These are phyloP conservation scores for Saxidomus purpurata DNA, from an alignment of 1,140 invertebrate genomes.

Conservation along the genomic window DNA sequence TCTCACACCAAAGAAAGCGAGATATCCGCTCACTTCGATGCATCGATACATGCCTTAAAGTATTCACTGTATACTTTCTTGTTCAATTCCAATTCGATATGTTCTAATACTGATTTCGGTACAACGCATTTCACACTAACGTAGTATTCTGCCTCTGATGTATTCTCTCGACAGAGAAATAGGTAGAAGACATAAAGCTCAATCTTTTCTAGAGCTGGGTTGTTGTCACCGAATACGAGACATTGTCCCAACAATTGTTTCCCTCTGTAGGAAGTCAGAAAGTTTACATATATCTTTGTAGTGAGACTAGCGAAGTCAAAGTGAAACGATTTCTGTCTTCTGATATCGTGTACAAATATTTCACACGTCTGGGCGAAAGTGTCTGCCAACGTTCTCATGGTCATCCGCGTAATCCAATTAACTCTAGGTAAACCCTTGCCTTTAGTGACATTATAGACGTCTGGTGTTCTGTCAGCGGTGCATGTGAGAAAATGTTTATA, in stretches of 20 bases:
- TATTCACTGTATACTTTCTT: background rate
- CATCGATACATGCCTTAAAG: background rate
- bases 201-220: background rate
- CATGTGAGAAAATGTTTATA: background rate
- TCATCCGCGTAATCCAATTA: background rate
- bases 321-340: background rate
- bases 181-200: background rate
- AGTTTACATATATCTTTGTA: background rate
- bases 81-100: background rate
- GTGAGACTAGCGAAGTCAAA: background rate
- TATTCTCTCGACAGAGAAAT: background rate
- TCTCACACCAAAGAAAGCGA: background rate
- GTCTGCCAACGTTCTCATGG: background rate
- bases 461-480: background rate
- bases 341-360: background rate
- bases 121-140: background rate
- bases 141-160: background rate
- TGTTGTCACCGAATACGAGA: background rate
- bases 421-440: background rate
- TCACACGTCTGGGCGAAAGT: background rate
- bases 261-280: background rate
- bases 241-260: conserved; percentile 2
- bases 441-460: background rate
- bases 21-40: conserved; percentile 28
- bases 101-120: background rate